phyloP scores from a whole-genome alignment of 2,113 vertebrate genomes.

The Pseudorasbora parva region DNA sequence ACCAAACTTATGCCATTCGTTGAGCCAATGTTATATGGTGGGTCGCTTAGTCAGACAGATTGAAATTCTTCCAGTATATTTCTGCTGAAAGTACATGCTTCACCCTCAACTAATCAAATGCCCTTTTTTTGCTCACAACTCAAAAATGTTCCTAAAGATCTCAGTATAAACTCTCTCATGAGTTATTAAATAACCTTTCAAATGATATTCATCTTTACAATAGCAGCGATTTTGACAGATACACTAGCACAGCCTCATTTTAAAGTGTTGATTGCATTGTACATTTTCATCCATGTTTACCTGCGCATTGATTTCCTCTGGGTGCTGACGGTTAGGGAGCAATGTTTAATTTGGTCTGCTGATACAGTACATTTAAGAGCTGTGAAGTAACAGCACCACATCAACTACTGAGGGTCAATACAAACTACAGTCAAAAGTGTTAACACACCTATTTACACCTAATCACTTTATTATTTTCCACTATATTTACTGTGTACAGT shows the following conservation, averaged over 20 bases:
- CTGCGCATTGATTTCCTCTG: constrained; percentile 40
- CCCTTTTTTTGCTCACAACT: background rate
- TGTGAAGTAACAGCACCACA: background rate
- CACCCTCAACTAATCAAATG: background rate
- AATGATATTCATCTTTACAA: constrained; percentile 4
- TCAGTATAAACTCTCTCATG: constrained; percentile 1
- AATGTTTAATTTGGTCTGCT: background rate
- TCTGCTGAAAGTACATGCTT: background rate
- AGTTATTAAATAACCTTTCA: constrained; percentile 23
- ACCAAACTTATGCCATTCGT: background rate
- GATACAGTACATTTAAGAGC: background rate
- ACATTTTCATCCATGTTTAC: constrained; percentile 1
- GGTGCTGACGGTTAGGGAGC: background rate
- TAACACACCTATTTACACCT: too few relatives aligned
- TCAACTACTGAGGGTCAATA: background rate
- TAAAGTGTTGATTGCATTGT: background rate
- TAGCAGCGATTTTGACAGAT: constrained; percentile 18
- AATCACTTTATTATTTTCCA: too few relatives aligned
- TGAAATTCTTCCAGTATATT: background rate
- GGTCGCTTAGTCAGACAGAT: background rate
- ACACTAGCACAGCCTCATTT: background rate
- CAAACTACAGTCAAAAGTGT: too few relatives aligned
- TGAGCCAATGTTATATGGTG: background rate
- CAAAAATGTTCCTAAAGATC: background rate
- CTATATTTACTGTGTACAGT: too few relatives aligned